Conservation (phyloP, 1,140 invertebrate species). For the Drosophila repleta region DNA sequence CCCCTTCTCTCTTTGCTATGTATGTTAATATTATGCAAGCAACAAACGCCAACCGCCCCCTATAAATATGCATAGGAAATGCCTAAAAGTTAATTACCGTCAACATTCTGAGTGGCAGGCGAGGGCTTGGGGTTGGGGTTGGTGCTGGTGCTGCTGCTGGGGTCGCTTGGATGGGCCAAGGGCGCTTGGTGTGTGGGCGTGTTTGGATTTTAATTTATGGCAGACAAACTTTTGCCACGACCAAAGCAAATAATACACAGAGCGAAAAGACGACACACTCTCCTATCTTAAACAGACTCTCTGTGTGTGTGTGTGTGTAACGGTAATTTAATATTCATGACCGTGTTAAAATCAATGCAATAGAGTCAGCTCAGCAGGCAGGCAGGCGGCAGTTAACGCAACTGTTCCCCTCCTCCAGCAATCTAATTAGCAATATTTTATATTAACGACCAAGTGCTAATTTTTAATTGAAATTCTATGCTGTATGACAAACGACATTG, state of each 20-base stretch:
- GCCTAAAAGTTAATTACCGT: slow-evolving; percentile 82
- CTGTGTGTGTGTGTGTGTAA: slow-evolving; percentile 30
- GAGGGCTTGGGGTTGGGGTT: background rate
- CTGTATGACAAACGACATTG: slow-evolving; percentile 14
- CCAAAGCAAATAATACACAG: slow-evolving; percentile 42
- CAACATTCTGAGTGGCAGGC: slow-evolving; percentile 77
- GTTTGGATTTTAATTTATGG: slow-evolving; percentile 79
- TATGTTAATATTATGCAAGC: slow-evolving; percentile 73
- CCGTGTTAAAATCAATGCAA: slow-evolving; percentile 77
- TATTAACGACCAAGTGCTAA: slow-evolving; percentile 75
- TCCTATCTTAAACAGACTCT: background rate
- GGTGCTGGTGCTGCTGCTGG: background rate
- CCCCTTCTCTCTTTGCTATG: slow-evolving; percentile 8
- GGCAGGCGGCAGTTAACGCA: slow-evolving; percentile 43
- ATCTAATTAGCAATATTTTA: slow-evolving; percentile 82
- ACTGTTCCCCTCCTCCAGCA: slow-evolving; percentile 42
- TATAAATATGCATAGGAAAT: slow-evolving; percentile 81
- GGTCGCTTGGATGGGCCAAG: no score
- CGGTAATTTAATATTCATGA: slow-evolving; percentile 83
- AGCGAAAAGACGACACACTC: slow-evolving; percentile 33
- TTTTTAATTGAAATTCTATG: slow-evolving; percentile 80
- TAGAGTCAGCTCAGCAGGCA: slow-evolving; percentile 48
- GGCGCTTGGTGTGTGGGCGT: slow-evolving; percentile 43
- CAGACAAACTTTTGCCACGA: slow-evolving; percentile 69
- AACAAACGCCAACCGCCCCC: slow-evolving; percentile 26